These are phyloP conservation scores for Drosophila conformis DNA, from an alignment of 2,888 invertebrate species.

Conservation along the genomic window DNA sequence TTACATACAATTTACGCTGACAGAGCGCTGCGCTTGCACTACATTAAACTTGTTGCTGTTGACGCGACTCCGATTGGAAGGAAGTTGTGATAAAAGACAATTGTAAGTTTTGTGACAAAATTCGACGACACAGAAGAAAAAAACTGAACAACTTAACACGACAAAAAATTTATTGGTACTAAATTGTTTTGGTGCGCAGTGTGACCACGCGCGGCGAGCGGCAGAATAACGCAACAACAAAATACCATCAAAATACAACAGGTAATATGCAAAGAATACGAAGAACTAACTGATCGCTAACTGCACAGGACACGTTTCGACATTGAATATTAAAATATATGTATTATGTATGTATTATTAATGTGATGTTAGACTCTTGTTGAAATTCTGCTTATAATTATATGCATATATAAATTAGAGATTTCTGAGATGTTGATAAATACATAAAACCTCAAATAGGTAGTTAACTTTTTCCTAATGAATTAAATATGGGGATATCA, in stretches of 20 bases:
- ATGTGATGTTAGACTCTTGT: neutral
- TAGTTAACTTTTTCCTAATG: neutral
- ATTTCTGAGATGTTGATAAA: neutral
- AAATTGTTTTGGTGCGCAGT: conserved; percentile 48
- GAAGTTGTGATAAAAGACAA: conserved; percentile 32
- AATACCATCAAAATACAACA: conserved; percentile 31
- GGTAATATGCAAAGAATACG: neutral
- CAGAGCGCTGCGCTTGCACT: conserved; percentile 18
- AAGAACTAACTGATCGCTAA: conserved; percentile 14
- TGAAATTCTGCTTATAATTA: neutral
- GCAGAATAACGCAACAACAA: neutral
- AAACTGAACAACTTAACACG: conserved; percentile 40
- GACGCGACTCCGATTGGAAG: neutral
- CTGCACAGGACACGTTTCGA: neutral
- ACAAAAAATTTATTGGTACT: conserved; percentile 55
- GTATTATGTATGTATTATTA: neutral
- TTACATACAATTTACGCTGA: conserved; percentile 27
- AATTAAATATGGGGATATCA: neutral
- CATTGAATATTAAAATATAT: neutral
- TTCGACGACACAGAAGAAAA: conserved; percentile 18
- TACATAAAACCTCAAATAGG: neutral
- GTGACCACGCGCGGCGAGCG: conserved; percentile 26
- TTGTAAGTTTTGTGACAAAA: conserved; percentile 44
- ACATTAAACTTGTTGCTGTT: conserved; percentile 39
- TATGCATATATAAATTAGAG: neutral